These are phyloP conservation scores for Corythornis madagascariensis DNA, from an alignment of 2,113 vertebrate genomes.

Conservation along the genomic window DNA sequence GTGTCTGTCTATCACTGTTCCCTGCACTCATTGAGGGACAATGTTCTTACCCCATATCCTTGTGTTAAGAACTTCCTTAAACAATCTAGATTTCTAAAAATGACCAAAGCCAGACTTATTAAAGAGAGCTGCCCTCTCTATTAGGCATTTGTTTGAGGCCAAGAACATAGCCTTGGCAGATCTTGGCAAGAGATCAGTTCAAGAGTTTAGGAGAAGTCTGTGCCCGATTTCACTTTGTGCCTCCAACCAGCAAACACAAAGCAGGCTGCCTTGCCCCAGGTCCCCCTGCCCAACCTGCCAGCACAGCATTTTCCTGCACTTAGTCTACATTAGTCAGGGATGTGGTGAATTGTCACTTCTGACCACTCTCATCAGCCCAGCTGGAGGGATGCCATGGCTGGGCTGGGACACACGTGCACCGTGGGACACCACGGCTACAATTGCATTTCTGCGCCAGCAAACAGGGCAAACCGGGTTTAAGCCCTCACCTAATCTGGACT, in stretches of 20 bases:
- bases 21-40: background rate
- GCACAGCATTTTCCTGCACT: background rate
- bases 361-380: background rate
- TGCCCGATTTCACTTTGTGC: background rate
- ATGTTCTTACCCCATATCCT: background rate
- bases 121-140: background rate
- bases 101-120: background rate
- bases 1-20: background rate
- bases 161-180: background rate
- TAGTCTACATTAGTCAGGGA: background rate
- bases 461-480: background rate
- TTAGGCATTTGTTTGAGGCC: background rate
- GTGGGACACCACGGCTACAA: rapidly evolving
- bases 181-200: background rate
- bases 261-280: background rate
- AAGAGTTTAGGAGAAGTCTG: background rate
- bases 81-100: background rate
- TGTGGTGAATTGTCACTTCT: background rate
- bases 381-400: background rate
- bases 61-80: background rate
- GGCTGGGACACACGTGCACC: rapidly evolving
- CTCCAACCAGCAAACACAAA: background rate
- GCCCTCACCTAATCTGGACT: background rate
- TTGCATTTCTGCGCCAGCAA: background rate
- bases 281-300: background rate